phyloP scores from a whole-genome alignment of 2,888 invertebrate genomes.

The Drosophila greeni region DNA sequence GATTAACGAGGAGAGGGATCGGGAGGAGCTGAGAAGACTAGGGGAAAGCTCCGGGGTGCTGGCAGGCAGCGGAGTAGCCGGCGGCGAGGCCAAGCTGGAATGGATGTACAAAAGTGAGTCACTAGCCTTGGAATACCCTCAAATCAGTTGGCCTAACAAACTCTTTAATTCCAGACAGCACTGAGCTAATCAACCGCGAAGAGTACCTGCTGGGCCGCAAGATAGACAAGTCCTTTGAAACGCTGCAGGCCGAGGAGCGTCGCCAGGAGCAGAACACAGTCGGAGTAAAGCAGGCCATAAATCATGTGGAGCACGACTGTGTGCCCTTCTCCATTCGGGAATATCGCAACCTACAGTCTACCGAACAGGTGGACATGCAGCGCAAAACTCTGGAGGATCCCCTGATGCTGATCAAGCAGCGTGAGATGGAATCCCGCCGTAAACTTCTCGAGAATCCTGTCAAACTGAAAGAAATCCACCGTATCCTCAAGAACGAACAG shows the following conservation, averaged over 20 bases:
- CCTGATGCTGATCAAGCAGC: constrained; percentile 90
- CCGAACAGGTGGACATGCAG: constrained; percentile 89
- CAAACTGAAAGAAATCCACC: constrained; percentile 90
- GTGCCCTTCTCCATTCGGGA: constrained; percentile 86
- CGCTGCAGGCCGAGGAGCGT: constrained; percentile 81
- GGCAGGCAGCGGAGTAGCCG: constrained; percentile 76
- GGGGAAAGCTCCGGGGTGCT: constrained; percentile 81
- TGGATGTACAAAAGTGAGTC: constrained; percentile 90
- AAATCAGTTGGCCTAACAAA: background rate
- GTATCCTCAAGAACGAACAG: constrained; percentile 84
- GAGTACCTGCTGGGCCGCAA: constrained; percentile 91
- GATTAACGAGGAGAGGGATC: constrained; percentile 83
- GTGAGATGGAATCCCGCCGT: constrained; percentile 91
- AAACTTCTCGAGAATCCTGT: constrained; percentile 94
- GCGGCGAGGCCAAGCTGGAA: constrained; percentile 82
- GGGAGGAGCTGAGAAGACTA: constrained; percentile 83
- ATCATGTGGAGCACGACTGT: constrained; percentile 86
- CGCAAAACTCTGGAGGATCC: constrained; percentile 97
- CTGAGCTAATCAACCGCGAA: constrained; percentile 83
- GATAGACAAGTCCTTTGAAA: constrained; percentile 87
- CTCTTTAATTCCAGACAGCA: constrained; percentile 55
- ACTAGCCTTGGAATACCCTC: background rate
- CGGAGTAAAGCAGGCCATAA: constrained; percentile 80
- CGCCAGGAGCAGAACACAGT: constrained; percentile 65
- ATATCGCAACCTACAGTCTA: constrained; percentile 79